Base-by-base conservation (phyloP, 2,113 vertebrate species). In the Etheostoma spectabile region DNA sequence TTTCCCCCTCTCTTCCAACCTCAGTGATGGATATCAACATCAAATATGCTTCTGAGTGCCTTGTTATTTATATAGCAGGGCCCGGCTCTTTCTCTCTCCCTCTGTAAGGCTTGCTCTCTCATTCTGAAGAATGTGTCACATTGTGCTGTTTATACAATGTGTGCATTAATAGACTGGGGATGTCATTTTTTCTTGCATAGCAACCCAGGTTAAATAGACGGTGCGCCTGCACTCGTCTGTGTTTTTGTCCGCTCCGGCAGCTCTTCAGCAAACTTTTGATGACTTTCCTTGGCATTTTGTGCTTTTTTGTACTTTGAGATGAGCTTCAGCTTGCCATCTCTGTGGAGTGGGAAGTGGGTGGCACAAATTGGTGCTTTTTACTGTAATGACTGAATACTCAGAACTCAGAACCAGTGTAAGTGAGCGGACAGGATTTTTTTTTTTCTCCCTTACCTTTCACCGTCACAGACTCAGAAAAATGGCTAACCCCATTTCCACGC, bases 21-120 rank as follows among this genome's bases (percentile, higher is more conserved):
- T 97, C 95, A 93, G 96, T 97, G 96, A 97, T 99, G 96, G 97
- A 97, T 99, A 98, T 99, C 98, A 98, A 97, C 97, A 98, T 99
- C 97, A 99, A 97, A 99, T 98, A 98, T 98, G 96, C 96, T 96
- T 97, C 96, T 98, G 97, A 99, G 97, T 97, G 98, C 96, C 97
- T 97, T 97, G 97, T 98, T 98, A 99, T 99, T 98, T 98, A 98
- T 97, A 96, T 96, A 92, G 90, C 75, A 51, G 79, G 89, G 82
- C 76, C 89, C 13, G 57, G 60, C 82, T 79, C 80, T 84, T 49
- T 95, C 96, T 95, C 96, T 95, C 95, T 96, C 76, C 69, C 24
- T 83, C 85, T 60, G 85, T 87, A 84, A 83, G 69, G 45, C 83
- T 82, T 14, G 51, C 82, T 61, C 84, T 84, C 88, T 96, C 96